These are phyloP conservation scores for Scaptomyza tumidula DNA, from an alignment of 2,888 invertebrate genomes.

Conservation along the genomic window DNA sequence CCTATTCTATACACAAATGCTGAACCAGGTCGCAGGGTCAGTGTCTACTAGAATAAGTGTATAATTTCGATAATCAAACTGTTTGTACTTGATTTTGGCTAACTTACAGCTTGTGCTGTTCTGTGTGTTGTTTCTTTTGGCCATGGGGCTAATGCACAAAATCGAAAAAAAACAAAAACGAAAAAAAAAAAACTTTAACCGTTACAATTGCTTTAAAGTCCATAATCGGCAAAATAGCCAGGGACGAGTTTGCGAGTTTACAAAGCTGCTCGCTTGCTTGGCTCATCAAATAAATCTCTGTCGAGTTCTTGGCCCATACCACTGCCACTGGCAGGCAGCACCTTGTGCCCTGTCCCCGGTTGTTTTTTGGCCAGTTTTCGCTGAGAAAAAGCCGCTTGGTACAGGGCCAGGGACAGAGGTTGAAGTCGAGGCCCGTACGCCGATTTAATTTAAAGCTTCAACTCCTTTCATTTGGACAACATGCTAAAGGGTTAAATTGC, in stretches of 20 bases:
- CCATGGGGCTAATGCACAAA: conserved; percentile 2
- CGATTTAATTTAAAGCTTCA: conserved; percentile 80
- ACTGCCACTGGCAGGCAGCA: conserved; percentile 24
- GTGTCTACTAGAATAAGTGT: conserved; percentile 18
- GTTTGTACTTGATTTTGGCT: conserved; percentile 31
- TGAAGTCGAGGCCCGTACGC: conserved; percentile 48
- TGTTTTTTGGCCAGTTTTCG: conserved; percentile 13
- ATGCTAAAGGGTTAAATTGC: conserved; percentile 85
- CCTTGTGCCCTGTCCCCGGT: conserved; percentile 19
- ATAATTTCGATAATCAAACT: conserved; percentile 55
- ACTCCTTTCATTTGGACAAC: conserved; percentile 80
- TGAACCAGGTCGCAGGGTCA: conserved; percentile 35
- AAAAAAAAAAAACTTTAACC: conserved; percentile 25
- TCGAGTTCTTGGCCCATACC: conserved; percentile 55
- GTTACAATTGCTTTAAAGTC: conserved; percentile 63
- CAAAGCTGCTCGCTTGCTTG: conserved; percentile 57
- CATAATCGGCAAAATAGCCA: conserved; percentile 60
- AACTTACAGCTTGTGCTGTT: conserved; percentile 26
- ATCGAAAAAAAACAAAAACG: not conserved
- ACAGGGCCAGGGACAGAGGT: conserved; percentile 14
- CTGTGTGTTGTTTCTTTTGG: not conserved
- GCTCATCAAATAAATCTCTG: conserved; percentile 79
- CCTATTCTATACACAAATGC: conserved; percentile 13
- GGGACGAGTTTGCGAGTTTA: conserved; percentile 50
- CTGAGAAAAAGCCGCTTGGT: not conserved